Conservation (phyloP, 2,113 vertebrate genomes). For the Prietella phreatophila region DNA sequence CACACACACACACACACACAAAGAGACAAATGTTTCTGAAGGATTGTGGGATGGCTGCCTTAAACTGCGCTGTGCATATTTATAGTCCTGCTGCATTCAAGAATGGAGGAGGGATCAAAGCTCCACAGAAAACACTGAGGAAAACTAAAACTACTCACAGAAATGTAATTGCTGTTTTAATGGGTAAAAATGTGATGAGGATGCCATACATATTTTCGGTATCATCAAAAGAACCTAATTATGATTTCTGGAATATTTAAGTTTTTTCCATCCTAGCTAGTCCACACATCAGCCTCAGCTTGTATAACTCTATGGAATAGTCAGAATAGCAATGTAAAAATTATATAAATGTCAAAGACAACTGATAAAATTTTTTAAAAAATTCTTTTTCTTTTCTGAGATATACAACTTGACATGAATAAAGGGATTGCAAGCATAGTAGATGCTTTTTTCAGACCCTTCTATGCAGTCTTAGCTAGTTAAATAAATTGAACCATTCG, state of each 20-base stretch:
- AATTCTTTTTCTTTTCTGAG: not conserved
- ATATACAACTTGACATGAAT: not conserved
- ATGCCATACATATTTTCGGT: not conserved
- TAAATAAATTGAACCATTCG: not conserved
- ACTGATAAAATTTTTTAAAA: not conserved
- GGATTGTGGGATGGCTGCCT: not conserved
- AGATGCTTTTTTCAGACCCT: not conserved
- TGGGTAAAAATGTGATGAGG: not conserved
- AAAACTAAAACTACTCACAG: not conserved
- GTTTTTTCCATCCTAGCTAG: not conserved
- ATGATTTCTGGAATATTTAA: not conserved
- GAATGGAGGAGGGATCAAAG: constrained; percentile 45
- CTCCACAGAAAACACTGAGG: constrained; percentile 39
- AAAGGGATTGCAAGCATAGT: not conserved
- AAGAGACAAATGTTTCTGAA: not conserved
- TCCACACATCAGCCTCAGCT: not conserved
- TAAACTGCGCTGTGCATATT: constrained; percentile 44
- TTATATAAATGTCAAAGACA: not conserved
- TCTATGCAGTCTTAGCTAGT: too few species aligned
- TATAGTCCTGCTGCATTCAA: constrained; percentile 42
- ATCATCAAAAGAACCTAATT: not conserved
- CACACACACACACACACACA: not conserved
- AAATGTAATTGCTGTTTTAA: not conserved
- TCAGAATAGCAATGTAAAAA: not conserved
- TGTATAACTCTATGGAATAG: not conserved